Percentiles rank a stretch among this genome's conserved stretches.
These are phyloP conservation scores for Sarcophilus harrisii DNA, from an alignment of 2,797 vertebrate genomes.

Conservation along the genomic window DNA sequence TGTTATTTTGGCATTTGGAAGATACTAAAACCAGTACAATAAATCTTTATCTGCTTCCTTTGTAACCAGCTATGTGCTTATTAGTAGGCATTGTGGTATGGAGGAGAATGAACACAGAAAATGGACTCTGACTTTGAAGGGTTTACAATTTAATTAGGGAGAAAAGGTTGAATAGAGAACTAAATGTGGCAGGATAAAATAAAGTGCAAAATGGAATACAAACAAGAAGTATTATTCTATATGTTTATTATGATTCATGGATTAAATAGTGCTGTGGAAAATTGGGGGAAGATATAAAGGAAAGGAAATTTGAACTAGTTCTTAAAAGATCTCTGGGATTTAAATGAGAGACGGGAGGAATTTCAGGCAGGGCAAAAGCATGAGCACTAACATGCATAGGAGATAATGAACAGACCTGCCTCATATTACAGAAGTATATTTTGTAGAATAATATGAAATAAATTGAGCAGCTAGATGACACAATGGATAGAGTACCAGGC, in stretches of 20 bases:
- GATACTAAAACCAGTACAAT: neutral
- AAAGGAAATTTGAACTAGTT: neutral
- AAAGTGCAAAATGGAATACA: neutral
- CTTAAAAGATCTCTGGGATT: neutral
- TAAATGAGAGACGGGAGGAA: too few species aligned
- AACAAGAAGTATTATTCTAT: neutral
- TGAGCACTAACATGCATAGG: too few species aligned
- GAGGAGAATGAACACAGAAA: neutral
- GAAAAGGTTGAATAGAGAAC: neutral
- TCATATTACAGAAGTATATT: neutral
- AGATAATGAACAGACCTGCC: neutral
- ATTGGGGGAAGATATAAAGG: neutral
- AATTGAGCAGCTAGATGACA: neutral
- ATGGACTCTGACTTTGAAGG: neutral
- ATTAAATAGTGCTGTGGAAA: neutral
- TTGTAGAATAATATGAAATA: neutral
- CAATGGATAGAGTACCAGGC: neutral
- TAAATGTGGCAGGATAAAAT: neutral
- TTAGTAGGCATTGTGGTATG: neutral
- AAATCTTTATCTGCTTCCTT: neutral
- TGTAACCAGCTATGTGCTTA: neutral
- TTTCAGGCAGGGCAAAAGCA: too few species aligned
- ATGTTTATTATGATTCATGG: neutral
- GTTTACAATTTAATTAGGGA: accelerated
- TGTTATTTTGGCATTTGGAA: constrained; percentile 2